Evolutionary conservation across 2,797 vertebrate species (phyloP), one percentile per base, ranked within the genome.

Genomic region (Ataeniobius toweri): DNA sequence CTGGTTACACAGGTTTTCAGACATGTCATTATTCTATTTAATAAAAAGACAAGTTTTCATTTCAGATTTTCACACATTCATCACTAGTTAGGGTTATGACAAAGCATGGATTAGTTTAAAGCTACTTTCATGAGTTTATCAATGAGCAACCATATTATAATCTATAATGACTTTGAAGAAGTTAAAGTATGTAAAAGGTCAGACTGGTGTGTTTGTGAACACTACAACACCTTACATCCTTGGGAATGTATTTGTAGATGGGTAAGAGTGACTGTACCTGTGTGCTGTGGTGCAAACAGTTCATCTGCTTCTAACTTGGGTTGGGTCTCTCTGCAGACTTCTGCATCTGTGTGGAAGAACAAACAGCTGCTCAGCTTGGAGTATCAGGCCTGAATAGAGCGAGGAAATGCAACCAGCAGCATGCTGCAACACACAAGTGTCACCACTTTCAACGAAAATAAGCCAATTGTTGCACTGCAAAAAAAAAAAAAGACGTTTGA

Each of bases 251-350:
- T 67, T n/a, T 26, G 8, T 31, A 12, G 26, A 13, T 1, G n/a
- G 26, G 18, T 8, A 36, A 36, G 36, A 36, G 36, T 36, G 36
- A 41, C 14, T 36, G 72, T 88, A 93, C 92, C 90, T 90, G 76
- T 77, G 76, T 76, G 83, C 24, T 58, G 65, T 36, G 56, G 65
- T 39, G 75, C 20, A 39, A 41, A n/a, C 39, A 5, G 51, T 75
- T 22, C 61, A 28, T 65, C 85, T 75, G 78, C 72, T 93, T 76
- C 90, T 96, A 96, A 91, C 94, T 96, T 71, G 94, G 92, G 76
- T 93, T 94, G 36, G 93, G 88, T 74, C 77, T 95, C 81, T 96
- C 95, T 95, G 93, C 94, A 82, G 95, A 93, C 88, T 92, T 96
- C 85, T 95, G 95, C 14, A 94, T 90, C 93, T 94, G 86, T 75